Evolutionary conservation across 2,888 invertebrate species (phyloP).

Genomic region (Acholoe squamosa): DNA sequence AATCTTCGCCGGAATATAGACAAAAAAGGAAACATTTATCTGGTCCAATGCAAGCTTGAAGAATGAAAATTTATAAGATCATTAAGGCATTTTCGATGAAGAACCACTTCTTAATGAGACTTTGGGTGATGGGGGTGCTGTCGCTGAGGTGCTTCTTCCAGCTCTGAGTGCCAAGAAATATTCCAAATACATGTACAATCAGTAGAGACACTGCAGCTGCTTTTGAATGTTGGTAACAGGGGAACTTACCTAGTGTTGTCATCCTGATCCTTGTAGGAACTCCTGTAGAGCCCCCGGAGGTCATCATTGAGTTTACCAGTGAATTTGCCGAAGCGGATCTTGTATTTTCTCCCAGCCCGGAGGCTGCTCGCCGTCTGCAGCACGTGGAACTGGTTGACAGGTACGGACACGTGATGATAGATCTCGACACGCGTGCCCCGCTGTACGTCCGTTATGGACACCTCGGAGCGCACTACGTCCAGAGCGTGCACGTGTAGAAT

Average conservation of each 20-base stretch:
- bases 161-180: too few species aligned
- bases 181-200: too few species aligned
- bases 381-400: constrained; percentile 70
- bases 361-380: constrained; percentile 67
- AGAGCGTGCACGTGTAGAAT: constrained; percentile 69
- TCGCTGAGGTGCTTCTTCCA: too few species aligned
- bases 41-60: too few species aligned
- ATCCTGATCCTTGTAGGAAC: constrained; percentile 69
- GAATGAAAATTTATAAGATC: too few species aligned
- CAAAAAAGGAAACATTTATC: too few species aligned
- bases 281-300: constrained; percentile 70
- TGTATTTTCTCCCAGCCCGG: constrained; percentile 61
- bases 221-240: too few species aligned
- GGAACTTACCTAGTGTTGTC: constrained; percentile 68
- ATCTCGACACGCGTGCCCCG: constrained; percentile 38
- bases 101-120: too few species aligned
- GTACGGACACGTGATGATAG: constrained; percentile 47
- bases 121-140: too few species aligned
- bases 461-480: constrained; percentile 58
- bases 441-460: constrained; percentile 60
- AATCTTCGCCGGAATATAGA: too few species aligned
- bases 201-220: too few species aligned
- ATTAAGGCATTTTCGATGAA: too few species aligned
- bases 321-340: constrained; percentile 67
- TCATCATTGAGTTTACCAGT: constrained; percentile 68